Evolutionary conservation across 1,140 invertebrate genomes (phyloP), one percentile per base, ranked within the genome.

Genomic region (Drosophila nannoptera): DNA sequence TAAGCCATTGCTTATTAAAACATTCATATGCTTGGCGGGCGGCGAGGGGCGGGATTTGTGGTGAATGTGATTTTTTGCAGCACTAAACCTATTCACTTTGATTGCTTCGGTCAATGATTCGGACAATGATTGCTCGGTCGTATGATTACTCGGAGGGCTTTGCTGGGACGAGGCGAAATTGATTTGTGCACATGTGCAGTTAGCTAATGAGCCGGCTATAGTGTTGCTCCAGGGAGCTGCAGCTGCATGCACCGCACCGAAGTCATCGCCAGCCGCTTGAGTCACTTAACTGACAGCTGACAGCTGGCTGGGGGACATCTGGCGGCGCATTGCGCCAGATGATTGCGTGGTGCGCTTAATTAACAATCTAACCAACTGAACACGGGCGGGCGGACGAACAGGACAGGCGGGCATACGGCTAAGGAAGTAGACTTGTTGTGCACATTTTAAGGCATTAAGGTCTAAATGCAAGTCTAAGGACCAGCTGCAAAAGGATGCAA

Each of bases 131-230:
- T n/a, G n/a, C n/a, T n/a, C n/a, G 69, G 76, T 83, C 76, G 72
- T 80, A 68, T 80, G 80, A 80, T 83, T 83, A 72, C 80, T 83
- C 40, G 11, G 53, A 55, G 56, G 46, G 52, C 50, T 52, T 45
- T 40, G 46, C 29, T 49, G 50, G 64, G 35, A 64, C 56, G 54
- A 64, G 64, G 49, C 65, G 75, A 84, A 84, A 83, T 83, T 83
- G 80, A 83, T 83, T 84, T 83, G 73, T 74, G 80, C 73, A 83
- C 80, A 76, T 83, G 80, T 70, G 63, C 77, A 54, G 81, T 70
- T 78, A 84, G 73, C 73, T 84, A 83, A 83, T 83, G 80, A 84
- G 81, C 45, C 58, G 56, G 43, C 48, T 22, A 40, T 36, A 11
- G 43, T 31, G 36, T 50, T 63, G 60, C 61, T 49, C 53, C 61